Base-by-base conservation (phyloP, 2,888 invertebrate species). In the Chloromyia formosa region DNA sequence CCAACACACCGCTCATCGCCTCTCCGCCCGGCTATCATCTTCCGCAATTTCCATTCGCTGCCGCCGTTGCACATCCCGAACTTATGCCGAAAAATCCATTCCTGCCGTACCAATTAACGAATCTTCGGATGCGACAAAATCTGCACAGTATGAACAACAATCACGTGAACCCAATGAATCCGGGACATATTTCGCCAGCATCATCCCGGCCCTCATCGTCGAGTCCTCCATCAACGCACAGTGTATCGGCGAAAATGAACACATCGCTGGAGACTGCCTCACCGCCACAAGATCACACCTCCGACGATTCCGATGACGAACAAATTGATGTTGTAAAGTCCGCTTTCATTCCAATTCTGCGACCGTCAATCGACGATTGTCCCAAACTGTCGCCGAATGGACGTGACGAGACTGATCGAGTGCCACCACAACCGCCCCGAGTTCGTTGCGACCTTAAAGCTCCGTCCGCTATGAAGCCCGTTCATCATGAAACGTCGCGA, bases 321-420 rank as follows among this genome's bases (percentile, higher is more conserved):
- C 90, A 90, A 74, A 92, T 92, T 79, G 92, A 92, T 81, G 92
- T 92, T 23, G 92, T 92, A 0, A 91, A 90, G 80, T 92, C 92
- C 0, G 92, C 92, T 1, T 93, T 92, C 83, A 90, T 91, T 66
- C 91, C 92, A 22, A 90, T 91, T 72, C 86, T 83, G 18, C 78
- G 82, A n/a, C 83, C 83, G 7, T 2, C 27, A 2, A 40, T 88
- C 88, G 79, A 88, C 87, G 80, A 86, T 87, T 42, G 76, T 78
- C 18, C 40, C 85, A 74, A 77, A 77, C 77, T 76, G 74, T 86
- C 86, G 81, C 84, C 86, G 79, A 75, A 53, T 5, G 16, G 10
- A 71, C 69, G 64, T 27, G 76, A 77, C 42, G 86, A 86, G 1
- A 18, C 58, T 10, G 54, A 20, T 58, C 74, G 77, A 84, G 84